Percentiles rank a stretch among this genome's conserved stretches.
Conservation (phyloP, 2,888 invertebrate species). For the Eupelmus urozonus region DNA sequence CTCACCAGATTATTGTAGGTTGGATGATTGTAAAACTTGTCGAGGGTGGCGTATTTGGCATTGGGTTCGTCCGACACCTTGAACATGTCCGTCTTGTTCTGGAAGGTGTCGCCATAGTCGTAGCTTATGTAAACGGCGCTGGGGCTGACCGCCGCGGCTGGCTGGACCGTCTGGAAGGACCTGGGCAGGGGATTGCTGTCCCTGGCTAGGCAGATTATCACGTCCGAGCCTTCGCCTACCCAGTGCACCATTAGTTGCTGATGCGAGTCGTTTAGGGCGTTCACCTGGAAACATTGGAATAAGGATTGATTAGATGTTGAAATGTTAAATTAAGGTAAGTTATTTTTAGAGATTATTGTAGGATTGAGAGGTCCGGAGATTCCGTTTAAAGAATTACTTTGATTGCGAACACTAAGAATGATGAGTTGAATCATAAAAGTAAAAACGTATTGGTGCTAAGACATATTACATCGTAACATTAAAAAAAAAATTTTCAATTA, state of each 20-base stretch:
- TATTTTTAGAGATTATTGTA: too few relatives aligned
- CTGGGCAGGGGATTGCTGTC: constrained; percentile 81
- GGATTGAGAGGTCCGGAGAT: too few relatives aligned
- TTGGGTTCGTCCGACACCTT: constrained; percentile 77
- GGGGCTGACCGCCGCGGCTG: constrained; percentile 76
- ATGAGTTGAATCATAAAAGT: too few relatives aligned
- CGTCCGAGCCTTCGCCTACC: constrained; percentile 92
- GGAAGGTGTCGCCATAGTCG: constrained; percentile 90
- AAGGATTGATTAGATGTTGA: too few relatives aligned
- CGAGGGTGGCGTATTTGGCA: constrained; percentile 83
- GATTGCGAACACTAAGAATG: too few relatives aligned
- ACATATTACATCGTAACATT: too few relatives aligned
- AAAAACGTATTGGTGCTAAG: too few relatives aligned
- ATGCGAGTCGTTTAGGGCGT: constrained; percentile 89
- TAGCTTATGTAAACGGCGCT: constrained; percentile 91
- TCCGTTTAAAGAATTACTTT: too few relatives aligned
- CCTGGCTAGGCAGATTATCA: constrained; percentile 90
- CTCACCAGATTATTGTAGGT: constrained; percentile 52
- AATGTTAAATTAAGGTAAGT: too few relatives aligned
- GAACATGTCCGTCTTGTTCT: constrained; percentile 85
- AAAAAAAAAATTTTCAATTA: too few relatives aligned
- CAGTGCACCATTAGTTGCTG: constrained; percentile 94
- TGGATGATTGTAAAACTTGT: constrained; percentile 86
- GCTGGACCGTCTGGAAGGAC: constrained; percentile 61
- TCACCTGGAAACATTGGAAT: constrained; percentile 81